Evolutionary conservation across 1,140 invertebrate species (phyloP), one percentile per base, ranked within the genome.

Genomic region (Leptopilina clavipes): DNA sequence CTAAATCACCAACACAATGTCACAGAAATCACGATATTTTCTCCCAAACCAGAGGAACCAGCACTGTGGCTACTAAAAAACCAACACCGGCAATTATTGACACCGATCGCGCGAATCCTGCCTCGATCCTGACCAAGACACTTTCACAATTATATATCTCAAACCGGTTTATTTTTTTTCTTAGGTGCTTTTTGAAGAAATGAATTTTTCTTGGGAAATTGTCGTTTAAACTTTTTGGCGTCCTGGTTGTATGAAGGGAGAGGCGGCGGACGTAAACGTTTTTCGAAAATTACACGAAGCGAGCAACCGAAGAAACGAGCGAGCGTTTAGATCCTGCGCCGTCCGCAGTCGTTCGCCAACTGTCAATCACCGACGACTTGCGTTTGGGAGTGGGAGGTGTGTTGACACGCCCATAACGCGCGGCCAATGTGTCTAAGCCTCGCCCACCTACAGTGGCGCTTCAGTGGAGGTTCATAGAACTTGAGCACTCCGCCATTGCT

Each of bases 331-430:
- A 89, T 92, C 91, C 91, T 92, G 91, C 92, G 92, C 91, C 91
- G 87, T 91, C 92, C 91, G 91, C 91, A 92, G 92, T 92, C 92
- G 92, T 92, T 92, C 92, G 92, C 92, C 91, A 93, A 93, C 92
- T 93, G 92, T 93, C 92, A 93, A 93, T 93, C 92, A 92, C 91
- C 88, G 59, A 90, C 88, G 88, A 71, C 76, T 79, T 85, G 85
- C 86, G 85, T 87, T 84, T 83, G 82, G 90, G 91, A 92, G 91
- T 91, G 92, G 91, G 91, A 87, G 85, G 76, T 70, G 59, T 74
- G 44, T 22, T 56, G 78, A 10, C 83, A 86, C 89, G 88, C 89
- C 89, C 79, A 79, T 71, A 73, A 44, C 71, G 31, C 71, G 25
- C 83, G 83, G 81, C 89, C 88, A 90, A 89, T 89, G 80, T 79